Evolutionary conservation across 2,113 vertebrate species (phyloP).

Genomic region (Aix galericulata): DNA sequence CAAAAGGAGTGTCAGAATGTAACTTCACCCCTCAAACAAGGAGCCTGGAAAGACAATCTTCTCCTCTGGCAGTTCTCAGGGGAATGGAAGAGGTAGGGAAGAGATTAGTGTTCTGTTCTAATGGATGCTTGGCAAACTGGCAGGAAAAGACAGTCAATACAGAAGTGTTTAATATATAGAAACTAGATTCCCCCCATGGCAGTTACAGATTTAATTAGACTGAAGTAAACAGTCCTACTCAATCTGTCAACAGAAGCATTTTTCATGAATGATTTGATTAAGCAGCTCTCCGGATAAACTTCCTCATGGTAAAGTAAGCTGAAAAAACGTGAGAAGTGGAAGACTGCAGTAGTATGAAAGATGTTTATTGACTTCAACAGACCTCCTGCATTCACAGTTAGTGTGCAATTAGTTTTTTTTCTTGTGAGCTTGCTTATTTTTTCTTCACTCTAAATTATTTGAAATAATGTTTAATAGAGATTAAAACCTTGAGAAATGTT

Average conservation of each 20-base stretch:
- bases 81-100: background rate
- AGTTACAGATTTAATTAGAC: background rate
- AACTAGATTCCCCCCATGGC: background rate
- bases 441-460: accelerated
- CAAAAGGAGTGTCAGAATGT: background rate
- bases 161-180: background rate
- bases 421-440: background rate
- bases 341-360: background rate
- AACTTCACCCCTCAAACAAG: background rate
- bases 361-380: constrained; percentile 12
- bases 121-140: background rate
- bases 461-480: background rate
- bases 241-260: background rate
- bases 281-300: background rate
- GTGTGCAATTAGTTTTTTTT: background rate
- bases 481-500: background rate
- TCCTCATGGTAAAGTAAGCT: background rate
- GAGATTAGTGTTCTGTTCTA: background rate
- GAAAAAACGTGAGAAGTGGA: background rate
- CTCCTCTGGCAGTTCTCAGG: background rate
- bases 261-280: background rate
- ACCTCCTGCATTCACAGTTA: background rate
- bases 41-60: background rate
- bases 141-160: background rate
- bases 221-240: background rate